A percentile compares a stretch with the other conserved stretches of the same genome.
Evolutionary conservation across 2,888 invertebrate genomes (phyloP).

Genomic region (Andrena marginata): DNA sequence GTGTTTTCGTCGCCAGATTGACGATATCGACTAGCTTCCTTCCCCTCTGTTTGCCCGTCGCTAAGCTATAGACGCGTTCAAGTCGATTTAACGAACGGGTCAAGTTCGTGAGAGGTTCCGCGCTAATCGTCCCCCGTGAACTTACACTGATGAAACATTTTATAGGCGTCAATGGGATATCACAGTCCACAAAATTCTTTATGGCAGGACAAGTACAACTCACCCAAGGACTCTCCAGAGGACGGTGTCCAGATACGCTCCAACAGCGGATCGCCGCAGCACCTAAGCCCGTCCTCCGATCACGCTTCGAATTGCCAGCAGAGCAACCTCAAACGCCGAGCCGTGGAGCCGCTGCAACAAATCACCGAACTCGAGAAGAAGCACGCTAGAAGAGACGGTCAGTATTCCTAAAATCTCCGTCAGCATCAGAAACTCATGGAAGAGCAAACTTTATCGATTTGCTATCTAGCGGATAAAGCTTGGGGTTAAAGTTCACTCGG

Average conservation of each 20-base stretch:
- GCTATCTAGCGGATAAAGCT: neutral
- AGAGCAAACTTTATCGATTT: neutral
- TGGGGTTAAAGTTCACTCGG: constrained; percentile 1
- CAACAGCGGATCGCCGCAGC: constrained; percentile 71
- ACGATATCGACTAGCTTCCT: neutral
- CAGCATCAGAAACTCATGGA: neutral
- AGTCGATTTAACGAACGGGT: neutral
- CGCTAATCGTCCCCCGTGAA: constrained; percentile 23
- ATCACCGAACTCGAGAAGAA: constrained; percentile 81
- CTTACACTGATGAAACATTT: constrained; percentile 47
- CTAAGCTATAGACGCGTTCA: neutral
- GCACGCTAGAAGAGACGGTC: constrained; percentile 80
- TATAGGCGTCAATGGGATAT: constrained; percentile 79
- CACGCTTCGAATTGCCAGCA: constrained; percentile 59
- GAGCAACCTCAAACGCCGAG: constrained; percentile 78
- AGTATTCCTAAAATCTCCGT: constrained; percentile 46
- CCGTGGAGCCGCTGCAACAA: constrained; percentile 75
- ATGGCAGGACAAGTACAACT: constrained; percentile 82
- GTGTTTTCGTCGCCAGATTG: neutral
- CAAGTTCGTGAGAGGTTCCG: neutral
- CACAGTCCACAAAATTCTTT: constrained; percentile 76
- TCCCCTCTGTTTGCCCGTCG: neutral
- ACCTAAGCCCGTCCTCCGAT: constrained; percentile 61
- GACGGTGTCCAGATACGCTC: constrained; percentile 67
- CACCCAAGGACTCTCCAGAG: constrained; percentile 74